phyloP scores from a whole-genome alignment of 92 coral and sea anemone species.

The Phenganax subtilis region DNA sequence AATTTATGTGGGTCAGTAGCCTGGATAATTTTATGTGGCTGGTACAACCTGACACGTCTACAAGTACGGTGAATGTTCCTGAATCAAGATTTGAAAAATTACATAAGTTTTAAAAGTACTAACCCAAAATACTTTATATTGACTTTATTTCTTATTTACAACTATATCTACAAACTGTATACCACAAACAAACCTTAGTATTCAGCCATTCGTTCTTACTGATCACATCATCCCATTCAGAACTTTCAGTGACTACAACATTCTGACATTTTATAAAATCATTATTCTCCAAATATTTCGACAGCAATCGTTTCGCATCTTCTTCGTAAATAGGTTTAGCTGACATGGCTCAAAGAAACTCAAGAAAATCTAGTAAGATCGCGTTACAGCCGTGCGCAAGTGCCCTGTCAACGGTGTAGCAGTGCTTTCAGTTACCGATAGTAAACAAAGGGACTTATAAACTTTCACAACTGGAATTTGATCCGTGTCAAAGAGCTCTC shows the following conservation, averaged over 20 bases:
- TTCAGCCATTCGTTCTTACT: slow-evolving; percentile 71
- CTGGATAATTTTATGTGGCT: neutral
- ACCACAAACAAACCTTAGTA: slow-evolving; percentile 51
- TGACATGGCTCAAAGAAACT: slow-evolving; percentile 55
- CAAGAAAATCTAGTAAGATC: neutral
- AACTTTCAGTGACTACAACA: slow-evolving; percentile 54
- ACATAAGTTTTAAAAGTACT: neutral
- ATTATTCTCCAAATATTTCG: slow-evolving; percentile 55
- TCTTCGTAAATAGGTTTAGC: slow-evolving; percentile 92
- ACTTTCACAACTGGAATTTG: no score
- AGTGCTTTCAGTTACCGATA: no score
- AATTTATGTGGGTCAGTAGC: no score
- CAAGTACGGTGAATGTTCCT: neutral
- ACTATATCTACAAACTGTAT: no score
- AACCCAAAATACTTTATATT: neutral
- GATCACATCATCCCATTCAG: slow-evolving; percentile 69
- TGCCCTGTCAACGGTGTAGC: neutral
- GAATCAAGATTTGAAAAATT: neutral
- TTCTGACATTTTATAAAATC: slow-evolving; percentile 64
- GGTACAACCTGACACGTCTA: neutral
- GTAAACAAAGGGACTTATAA: no score
- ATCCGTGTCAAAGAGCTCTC: no score
- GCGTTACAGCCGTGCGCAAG: neutral
- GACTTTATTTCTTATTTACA: neutral
- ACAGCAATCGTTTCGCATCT: slow-evolving; percentile 77